Base-by-base conservation (phyloP, 1,140 invertebrate species). In the Sitodiplosis mosellana region DNA sequence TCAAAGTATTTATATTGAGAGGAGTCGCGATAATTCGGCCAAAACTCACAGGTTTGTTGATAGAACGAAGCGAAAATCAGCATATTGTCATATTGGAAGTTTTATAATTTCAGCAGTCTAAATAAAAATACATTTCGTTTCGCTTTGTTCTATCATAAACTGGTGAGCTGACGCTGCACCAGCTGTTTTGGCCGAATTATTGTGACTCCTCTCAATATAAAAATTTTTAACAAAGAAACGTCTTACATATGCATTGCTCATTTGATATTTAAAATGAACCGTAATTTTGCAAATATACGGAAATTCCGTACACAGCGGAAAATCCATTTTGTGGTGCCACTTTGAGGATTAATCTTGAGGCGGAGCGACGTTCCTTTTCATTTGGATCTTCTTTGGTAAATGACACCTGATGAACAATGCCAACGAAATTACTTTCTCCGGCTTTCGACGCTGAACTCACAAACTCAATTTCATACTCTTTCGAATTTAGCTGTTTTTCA, bases 191-290 rank as follows among this genome's bases (percentile, higher is more conserved):
- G n/a, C n/a, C n/a, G n/a, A n/a, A n/a, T n/a, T n/a, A n/a, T n/a
- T n/a, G n/a, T n/a, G n/a, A 33, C 56, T 60, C 27, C 38, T 17
- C 19, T 55, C 54, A 14, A 55, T 55, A 14, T 58, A 51, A 19
- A 57, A 53, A 17, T 54, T 34, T 41, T 61, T 62, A 33, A 63
- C 49, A 0, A 63, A 65, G 36, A 68, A 54, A 22, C 55, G 51
- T 1, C 62, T 55, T 7, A 63, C 67, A 50, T 71, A 68, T 41
- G 66, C 65, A 46, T 54, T 56, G 2, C 60, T 66, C 1, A 71
- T 48, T 41, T 54, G 49, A 21, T 53, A 51, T 1, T n/a, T n/a
- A n/a, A n/a, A n/a, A n/a, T n/a, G n/a, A n/a, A n/a, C n/a, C n/a
- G n/a, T n/a, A n/a, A n/a, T 69, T 15, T 15, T 64, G 53, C 6